A percentile compares a stretch with the other conserved stretches of the same genome.
phyloP scores from a whole-genome alignment of 1,140 invertebrate species.

The Papilio aristodemus region DNA sequence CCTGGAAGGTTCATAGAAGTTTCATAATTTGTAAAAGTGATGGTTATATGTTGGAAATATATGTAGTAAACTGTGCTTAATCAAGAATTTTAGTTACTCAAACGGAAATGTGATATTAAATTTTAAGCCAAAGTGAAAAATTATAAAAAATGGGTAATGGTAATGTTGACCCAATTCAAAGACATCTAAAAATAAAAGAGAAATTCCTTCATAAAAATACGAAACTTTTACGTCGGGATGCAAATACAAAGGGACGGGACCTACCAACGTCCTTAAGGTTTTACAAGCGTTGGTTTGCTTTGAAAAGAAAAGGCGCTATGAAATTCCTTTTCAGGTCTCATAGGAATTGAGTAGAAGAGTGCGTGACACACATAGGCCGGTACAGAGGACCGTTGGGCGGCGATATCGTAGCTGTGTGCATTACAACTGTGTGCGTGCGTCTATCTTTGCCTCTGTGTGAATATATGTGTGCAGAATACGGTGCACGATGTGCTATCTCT shows the following conservation, averaged over 20 bases:
- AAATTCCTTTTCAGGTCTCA: constrained; percentile 76
- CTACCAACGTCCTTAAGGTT: constrained; percentile 45
- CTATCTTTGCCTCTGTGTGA: constrained; percentile 35
- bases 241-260: constrained; percentile 56
- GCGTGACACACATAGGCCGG: constrained; percentile 13
- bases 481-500: constrained; percentile 43
- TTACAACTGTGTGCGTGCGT: constrained; percentile 49
- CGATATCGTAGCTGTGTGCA: constrained; percentile 49
- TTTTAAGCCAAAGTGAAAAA: not conserved
- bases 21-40: not conserved
- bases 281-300: constrained; percentile 70
- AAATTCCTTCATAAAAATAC: constrained; percentile 6
- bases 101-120: too few species aligned
- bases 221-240: constrained; percentile 50
- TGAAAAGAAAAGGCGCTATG: constrained; percentile 70
- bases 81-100: too few species aligned
- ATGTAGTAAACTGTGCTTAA: too few species aligned
- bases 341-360: constrained; percentile 57
- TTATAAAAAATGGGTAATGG: not conserved
- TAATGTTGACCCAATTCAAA: not conserved
- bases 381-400: constrained; percentile 63
- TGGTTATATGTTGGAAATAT: not conserved
- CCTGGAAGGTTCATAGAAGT: too few species aligned
- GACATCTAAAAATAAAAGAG: not conserved
- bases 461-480: constrained; percentile 59